Percentiles rank a stretch among this genome's conserved stretches.
Conservation (phyloP, 2,888 invertebrate species). For the Tanypteryx hageni region DNA sequence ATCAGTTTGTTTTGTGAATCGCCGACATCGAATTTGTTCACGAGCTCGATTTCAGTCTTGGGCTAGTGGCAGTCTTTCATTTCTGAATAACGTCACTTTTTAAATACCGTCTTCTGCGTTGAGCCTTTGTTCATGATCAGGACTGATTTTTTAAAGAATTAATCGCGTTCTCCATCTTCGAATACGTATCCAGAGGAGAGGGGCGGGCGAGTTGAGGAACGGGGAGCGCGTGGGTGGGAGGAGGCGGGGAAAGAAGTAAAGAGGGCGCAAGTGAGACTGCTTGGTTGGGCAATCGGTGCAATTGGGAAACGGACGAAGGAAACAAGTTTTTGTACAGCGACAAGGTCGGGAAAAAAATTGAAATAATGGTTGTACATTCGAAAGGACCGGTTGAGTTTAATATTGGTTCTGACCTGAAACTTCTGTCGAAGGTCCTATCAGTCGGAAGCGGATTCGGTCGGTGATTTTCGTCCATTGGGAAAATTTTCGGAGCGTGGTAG, state of each 20-base stretch:
- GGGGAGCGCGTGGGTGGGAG: neutral
- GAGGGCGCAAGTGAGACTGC: neutral
- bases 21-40: no score
- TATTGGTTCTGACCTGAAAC: neutral
- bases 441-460: neutral
- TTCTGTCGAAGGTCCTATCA: conserved; percentile 1
- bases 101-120: no score
- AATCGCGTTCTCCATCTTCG: neutral
- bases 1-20: no score
- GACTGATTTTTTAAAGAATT: neutral
- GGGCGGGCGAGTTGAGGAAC: neutral
- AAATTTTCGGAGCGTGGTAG: neutral
- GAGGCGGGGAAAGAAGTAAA: neutral
- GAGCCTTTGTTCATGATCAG: no score
- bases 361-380: neutral
- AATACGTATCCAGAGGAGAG: neutral
- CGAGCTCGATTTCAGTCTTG: no score
- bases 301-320: neutral
- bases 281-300: neutral
- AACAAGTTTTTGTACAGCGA: neutral
- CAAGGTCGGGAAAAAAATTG: neutral
- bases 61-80: no score
- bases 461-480: neutral
- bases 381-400: neutral
- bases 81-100: no score